Conservation (phyloP, 1,140 invertebrate genomes). For the Cydia amplana region DNA sequence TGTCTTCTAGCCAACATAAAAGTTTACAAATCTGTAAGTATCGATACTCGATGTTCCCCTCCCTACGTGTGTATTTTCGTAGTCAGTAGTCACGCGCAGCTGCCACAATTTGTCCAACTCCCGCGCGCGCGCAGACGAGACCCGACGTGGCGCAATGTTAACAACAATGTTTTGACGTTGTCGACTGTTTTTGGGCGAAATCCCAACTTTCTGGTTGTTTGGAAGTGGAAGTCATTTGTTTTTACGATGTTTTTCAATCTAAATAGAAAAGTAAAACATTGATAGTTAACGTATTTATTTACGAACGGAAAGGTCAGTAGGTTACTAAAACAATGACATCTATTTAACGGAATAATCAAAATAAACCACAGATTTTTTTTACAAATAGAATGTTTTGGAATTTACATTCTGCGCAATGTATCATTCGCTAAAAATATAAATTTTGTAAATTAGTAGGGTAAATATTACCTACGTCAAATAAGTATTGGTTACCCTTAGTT, state of each 20-base stretch:
- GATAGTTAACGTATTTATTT: neutral
- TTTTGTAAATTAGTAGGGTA: no score
- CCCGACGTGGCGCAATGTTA: slow-evolving; percentile 57
- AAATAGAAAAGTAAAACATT: slow-evolving; percentile 5
- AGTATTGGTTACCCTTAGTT: neutral
- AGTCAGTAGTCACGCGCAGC: slow-evolving; percentile 56
- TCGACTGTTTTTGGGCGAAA: slow-evolving; percentile 52
- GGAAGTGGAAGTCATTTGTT: slow-evolving; percentile 22
- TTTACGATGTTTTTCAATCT: slow-evolving; percentile 22
- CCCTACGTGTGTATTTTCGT: slow-evolving; percentile 63
- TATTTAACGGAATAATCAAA: neutral
- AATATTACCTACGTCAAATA: no score
- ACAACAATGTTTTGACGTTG: slow-evolving; percentile 73
- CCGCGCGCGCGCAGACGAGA: slow-evolving; percentile 44
- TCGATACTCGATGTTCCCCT: slow-evolving; percentile 38
- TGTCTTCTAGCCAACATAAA: no score
- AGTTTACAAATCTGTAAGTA: neutral
- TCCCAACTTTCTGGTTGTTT: neutral
- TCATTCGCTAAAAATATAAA: no score
- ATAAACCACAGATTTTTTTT: neutral
- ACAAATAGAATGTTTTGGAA: neutral
- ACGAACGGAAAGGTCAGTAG: neutral
- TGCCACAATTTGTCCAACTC: slow-evolving; percentile 61
- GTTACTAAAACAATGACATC: neutral
- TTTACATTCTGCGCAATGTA: no score